These are phyloP conservation scores for Geopemphigus sp. DNA, from an alignment of 1,140 invertebrate species.

Conservation along the genomic window DNA sequence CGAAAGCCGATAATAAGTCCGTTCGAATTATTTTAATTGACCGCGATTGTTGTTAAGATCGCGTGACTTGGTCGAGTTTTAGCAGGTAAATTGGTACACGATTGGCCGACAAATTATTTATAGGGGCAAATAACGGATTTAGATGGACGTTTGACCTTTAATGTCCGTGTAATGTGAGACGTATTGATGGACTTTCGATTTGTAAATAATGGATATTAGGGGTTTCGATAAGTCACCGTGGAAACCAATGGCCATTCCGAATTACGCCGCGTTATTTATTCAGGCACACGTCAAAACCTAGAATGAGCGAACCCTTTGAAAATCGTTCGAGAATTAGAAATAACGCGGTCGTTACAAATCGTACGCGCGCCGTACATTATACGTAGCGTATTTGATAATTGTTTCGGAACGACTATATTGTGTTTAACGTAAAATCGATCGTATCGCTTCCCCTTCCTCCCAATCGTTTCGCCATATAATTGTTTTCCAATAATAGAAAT, in stretches of 20 bases:
- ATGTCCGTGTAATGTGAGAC: background rate
- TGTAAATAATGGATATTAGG: slow-evolving; percentile 11
- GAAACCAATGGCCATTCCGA: no score
- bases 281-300: background rate
- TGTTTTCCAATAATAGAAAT: no score
- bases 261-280: background rate
- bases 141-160: slow-evolving; percentile 26
- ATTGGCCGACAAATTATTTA: slow-evolving; percentile 38
- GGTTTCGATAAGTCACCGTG: background rate
- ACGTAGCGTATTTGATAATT: no score
- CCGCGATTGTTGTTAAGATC: background rate
- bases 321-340: no score
- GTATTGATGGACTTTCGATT: slow-evolving; percentile 24
- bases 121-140: background rate
- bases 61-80: slow-evolving; percentile 28
- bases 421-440: no score
- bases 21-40: slow-evolving; percentile 38
- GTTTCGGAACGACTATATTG: no score
- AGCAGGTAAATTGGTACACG: background rate
- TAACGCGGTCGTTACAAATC: no score
- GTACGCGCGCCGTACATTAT: no score
- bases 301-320: no score
- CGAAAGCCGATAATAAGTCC: slow-evolving; percentile 22
- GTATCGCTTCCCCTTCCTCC: no score
- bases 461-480: no score